phyloP scores from a whole-genome alignment of 2,113 vertebrate genomes.

The Ptilonorhynchus violaceus region DNA sequence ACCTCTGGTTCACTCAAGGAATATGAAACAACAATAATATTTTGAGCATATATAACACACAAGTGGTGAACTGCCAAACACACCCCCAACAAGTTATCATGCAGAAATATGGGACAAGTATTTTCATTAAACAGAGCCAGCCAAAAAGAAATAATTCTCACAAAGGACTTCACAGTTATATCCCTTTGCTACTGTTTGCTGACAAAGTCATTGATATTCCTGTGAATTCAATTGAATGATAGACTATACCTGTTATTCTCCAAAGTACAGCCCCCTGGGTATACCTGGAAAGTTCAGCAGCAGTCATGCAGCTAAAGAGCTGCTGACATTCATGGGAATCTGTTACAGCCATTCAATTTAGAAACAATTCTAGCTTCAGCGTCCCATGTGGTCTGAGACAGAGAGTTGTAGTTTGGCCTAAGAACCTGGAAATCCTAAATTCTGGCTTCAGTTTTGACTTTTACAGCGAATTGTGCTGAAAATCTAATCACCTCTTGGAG shows the following conservation, averaged over 20 bases:
- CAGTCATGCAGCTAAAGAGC: slow-evolving; percentile 54
- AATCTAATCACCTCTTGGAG: neutral
- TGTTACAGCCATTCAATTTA: slow-evolving; percentile 42
- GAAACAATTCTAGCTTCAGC: neutral
- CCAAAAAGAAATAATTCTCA: neutral
- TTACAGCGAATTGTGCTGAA: neutral
- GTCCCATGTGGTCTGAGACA: neutral
- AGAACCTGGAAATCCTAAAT: slow-evolving; percentile 9
- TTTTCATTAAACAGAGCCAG: slow-evolving; percentile 11
- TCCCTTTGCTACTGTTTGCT: slow-evolving; percentile 46
- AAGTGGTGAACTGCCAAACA: neutral
- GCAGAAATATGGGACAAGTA: neutral
- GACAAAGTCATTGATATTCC: slow-evolving; percentile 38
- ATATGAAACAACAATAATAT: neutral
- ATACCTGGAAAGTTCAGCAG: slow-evolving; percentile 50
- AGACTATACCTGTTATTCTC: slow-evolving; percentile 28
- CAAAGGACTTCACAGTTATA: slow-evolving; percentile 13
- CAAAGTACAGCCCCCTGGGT: neutral
- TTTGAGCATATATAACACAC: neutral
- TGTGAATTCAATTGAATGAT: slow-evolving; percentile 34
- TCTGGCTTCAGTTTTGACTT: neutral
- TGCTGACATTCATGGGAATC: slow-evolving; percentile 55
- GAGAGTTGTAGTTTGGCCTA: neutral
- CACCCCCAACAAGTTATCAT: fast-evolving
- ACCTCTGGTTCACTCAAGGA: neutral